A percentile compares a stretch with the other conserved stretches of the same genome.
phyloP scores from a whole-genome alignment of 2,888 invertebrate species.

The Apodemia zela region DNA sequence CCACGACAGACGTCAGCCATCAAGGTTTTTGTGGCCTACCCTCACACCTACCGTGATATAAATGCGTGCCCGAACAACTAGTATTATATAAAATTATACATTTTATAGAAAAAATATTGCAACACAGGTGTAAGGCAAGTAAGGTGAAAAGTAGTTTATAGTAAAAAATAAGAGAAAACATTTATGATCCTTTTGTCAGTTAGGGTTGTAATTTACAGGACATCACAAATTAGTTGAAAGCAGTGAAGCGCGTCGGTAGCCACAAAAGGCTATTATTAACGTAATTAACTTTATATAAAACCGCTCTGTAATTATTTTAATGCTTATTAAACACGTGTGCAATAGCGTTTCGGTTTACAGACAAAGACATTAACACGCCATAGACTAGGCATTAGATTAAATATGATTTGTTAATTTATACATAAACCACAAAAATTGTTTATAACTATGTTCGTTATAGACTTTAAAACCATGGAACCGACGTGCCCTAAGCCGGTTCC shows the following conservation, averaged over 20 bases:
- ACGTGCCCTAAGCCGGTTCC: no score
- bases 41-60: no score
- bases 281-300: conserved; percentile 76
- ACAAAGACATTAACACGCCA: not conserved
- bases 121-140: not conserved
- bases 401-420: no score
- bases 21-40: no score
- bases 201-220: conserved; percentile 49
- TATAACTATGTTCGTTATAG: no score
- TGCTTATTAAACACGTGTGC: conserved; percentile 75
- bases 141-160: not conserved
- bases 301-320: conserved; percentile 68
- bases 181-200: conserved; percentile 7
- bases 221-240: conserved; percentile 68
- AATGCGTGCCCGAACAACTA: no score
- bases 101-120: not conserved
- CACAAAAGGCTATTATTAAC: conserved; percentile 65
- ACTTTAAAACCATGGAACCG: no score
- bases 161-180: not conserved
- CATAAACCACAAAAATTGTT: no score
- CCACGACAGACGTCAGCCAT: no score
- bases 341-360: conserved; percentile 54
- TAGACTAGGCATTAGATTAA: not conserved
- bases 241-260: conserved; percentile 59
- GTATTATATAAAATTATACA: no score